Conservation (phyloP, 2,888 invertebrate genomes). For the Pseudococcus viburni region DNA sequence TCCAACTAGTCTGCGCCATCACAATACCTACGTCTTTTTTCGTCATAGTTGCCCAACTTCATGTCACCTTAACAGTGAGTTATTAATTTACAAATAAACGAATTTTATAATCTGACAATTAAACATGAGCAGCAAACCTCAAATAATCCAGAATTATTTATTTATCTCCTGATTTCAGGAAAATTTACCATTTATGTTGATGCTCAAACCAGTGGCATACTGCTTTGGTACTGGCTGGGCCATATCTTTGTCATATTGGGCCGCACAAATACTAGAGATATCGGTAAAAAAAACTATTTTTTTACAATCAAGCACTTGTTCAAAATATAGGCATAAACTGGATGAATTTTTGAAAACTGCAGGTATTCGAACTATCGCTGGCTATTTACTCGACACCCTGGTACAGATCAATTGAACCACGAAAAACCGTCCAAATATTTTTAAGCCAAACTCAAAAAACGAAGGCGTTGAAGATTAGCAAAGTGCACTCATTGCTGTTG, state of each 20-base stretch:
- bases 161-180: neutral
- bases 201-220: neutral
- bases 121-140: no score
- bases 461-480: neutral
- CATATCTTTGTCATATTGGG: neutral
- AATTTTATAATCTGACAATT: no score
- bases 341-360: neutral
- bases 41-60: neutral
- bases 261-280: neutral
- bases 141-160: no score
- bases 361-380: neutral
- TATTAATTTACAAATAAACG: neutral
- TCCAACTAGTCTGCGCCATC: neutral
- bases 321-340: neutral
- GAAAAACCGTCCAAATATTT: neutral
- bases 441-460: neutral
- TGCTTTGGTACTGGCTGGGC: neutral
- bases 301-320: neutral
- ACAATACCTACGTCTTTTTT: neutral
- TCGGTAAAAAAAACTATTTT: neutral
- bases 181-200: neutral
- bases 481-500: neutral
- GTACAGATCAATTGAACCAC: neutral
- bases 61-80: neutral
- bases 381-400: neutral